These are phyloP conservation scores for Rhaphigaster nebulosa DNA, from an alignment of 2,888 invertebrate species.

Conservation along the genomic window DNA sequence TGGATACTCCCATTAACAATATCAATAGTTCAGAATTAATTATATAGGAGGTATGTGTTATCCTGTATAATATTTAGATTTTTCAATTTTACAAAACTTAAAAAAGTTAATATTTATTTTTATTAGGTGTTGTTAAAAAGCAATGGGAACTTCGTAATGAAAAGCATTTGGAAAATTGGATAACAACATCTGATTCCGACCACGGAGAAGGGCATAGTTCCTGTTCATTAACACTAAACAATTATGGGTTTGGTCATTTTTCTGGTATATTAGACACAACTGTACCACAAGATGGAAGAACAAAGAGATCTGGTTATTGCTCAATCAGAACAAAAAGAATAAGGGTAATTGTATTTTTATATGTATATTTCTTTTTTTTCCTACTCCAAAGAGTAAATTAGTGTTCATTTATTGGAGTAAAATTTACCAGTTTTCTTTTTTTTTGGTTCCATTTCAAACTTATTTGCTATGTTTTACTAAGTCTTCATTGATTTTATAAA, in stretches of 20 bases:
- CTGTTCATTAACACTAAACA: slow-evolving; percentile 71
- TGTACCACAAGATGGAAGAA: slow-evolving; percentile 84
- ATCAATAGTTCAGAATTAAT: no score
- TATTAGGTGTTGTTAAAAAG: slow-evolving; percentile 79
- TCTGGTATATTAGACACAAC: slow-evolving; percentile 79
- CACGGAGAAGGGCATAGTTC: slow-evolving; percentile 79
- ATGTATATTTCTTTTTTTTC: not conserved
- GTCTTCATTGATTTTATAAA: not conserved
- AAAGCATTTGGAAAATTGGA: slow-evolving; percentile 78
- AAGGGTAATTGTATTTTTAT: slow-evolving; percentile 71
- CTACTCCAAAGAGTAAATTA: no score
- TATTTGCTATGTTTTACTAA: not conserved
- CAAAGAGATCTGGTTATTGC: slow-evolving; percentile 86
- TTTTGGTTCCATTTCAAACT: not conserved
- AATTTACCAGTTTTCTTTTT: no score
- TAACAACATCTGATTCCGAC: slow-evolving; percentile 84
- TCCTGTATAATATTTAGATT: no score
- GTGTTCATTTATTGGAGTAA: no score
- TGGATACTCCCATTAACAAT: no score
- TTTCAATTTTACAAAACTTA: slow-evolving; percentile 51
- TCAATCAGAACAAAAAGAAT: slow-evolving; percentile 79
- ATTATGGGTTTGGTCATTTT: slow-evolving; percentile 79
- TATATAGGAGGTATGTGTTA: no score
- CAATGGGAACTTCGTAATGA: slow-evolving; percentile 80
- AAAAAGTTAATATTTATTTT: slow-evolving; percentile 19